Conservation (phyloP, 2,113 vertebrate species). For the Neogale vison region DNA sequence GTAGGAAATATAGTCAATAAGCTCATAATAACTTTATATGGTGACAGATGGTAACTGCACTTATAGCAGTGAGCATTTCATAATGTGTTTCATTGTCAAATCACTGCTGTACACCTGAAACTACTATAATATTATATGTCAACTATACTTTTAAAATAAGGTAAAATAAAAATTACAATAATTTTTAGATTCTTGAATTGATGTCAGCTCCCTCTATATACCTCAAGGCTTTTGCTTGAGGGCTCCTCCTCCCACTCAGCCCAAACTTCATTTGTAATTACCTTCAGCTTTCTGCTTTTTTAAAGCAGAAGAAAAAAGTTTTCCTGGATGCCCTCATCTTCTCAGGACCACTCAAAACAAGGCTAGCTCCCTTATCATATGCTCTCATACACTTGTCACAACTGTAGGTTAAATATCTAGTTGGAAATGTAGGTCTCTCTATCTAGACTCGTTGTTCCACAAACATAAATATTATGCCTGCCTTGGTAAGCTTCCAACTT, state of each 20-base stretch:
- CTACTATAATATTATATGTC: not conserved
- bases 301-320: not conserved
- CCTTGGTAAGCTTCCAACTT: not conserved
- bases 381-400: not conserved
- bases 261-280: not conserved
- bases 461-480: not conserved
- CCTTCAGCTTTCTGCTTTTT: not conserved
- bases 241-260: not conserved
- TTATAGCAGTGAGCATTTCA: not conserved
- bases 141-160: not conserved
- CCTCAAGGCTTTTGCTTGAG: not conserved
- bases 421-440: not conserved
- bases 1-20: not conserved
- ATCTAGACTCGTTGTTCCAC: not conserved
- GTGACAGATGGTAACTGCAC: not conserved
- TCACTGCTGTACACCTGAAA: not conserved
- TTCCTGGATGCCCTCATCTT: not conserved
- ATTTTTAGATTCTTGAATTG: not conserved
- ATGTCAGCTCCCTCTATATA: not conserved
- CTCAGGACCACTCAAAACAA: not conserved
- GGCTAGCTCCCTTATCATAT: not conserved
- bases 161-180: not conserved
- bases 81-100: not conserved
- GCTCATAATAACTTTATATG: not conserved
- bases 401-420: not conserved